These are phyloP conservation scores for Proisotoma minuta DNA, from an alignment of 2,888 invertebrate genomes.

Conservation along the genomic window DNA sequence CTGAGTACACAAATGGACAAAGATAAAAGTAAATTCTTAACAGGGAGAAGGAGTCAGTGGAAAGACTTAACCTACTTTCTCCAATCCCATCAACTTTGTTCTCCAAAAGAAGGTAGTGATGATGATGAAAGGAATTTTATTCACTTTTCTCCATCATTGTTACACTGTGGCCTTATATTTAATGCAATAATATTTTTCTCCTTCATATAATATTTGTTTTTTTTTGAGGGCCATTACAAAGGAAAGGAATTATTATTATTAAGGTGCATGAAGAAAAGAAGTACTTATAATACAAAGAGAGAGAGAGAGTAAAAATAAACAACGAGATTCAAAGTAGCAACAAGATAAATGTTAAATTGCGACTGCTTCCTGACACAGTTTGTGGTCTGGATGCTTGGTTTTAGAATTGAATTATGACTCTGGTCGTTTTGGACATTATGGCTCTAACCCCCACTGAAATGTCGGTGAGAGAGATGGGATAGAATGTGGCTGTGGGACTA, in stretches of 20 bases:
- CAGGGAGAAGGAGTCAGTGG: not conserved
- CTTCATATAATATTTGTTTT: too few species aligned
- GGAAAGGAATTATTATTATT: too few species aligned
- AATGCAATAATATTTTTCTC: too few species aligned
- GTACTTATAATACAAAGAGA: not conserved
- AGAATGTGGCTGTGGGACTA: too few species aligned
- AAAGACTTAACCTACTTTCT: slow-evolving; percentile 8
- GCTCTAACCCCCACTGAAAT: not conserved
- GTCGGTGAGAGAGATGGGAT: too few species aligned
- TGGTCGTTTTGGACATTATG: not conserved
- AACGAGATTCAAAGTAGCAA: not conserved
- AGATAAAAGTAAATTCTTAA: slow-evolving; percentile 3
- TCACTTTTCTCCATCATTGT: too few species aligned
- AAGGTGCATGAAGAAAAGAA: too few species aligned
- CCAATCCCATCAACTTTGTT: not conserved
- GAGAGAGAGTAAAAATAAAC: not conserved
- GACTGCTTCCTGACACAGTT: slow-evolving; percentile 4
- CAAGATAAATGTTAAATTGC: slow-evolving; percentile 13
- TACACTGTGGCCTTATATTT: too few species aligned
- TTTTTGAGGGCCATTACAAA: too few species aligned
- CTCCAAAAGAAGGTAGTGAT: not conserved
- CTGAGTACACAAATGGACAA: slow-evolving; percentile 5
- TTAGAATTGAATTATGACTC: slow-evolving; percentile 17
- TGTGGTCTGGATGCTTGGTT: slow-evolving; percentile 15
- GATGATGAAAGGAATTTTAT: not conserved